A percentile compares a stretch with the other conserved stretches of the same genome.
Evolutionary conservation across 2,797 vertebrate species (phyloP).

Genomic region (Halcyon badia): DNA sequence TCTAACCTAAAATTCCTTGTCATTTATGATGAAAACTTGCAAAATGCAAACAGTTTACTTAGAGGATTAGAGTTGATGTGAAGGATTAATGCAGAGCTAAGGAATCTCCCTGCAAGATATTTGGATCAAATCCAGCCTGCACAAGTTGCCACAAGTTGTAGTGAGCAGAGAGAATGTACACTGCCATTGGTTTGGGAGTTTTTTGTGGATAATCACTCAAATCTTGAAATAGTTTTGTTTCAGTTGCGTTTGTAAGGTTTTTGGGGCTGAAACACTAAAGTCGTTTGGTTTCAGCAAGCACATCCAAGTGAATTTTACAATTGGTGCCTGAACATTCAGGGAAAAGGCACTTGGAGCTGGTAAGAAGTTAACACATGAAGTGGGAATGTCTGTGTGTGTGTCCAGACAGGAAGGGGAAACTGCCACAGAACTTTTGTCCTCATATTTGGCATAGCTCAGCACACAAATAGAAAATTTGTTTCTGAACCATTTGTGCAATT

Average conservation of each 20-base stretch:
- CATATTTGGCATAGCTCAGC: neutral
- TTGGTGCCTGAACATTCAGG: neutral
- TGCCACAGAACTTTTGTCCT: neutral
- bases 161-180: neutral
- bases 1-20: conserved; percentile 66
- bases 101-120: conserved; percentile 63
- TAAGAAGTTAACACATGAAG: neutral
- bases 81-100: conserved; percentile 65
- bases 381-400: neutral
- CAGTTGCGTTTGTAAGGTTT: neutral
- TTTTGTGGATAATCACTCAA: neutral
- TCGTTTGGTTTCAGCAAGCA: neutral
- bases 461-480: neutral
- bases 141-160: conserved; percentile 54
- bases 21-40: conserved; percentile 55
- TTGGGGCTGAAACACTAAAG: neutral
- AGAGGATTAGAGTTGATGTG: conserved; percentile 66
- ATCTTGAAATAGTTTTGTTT: neutral
- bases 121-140: conserved; percentile 48
- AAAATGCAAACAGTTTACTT: conserved; percentile 72
- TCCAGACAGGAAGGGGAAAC: neutral
- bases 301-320: neutral
- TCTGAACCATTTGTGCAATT: neutral
- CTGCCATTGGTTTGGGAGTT: neutral
- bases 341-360: neutral